phyloP scores from a whole-genome alignment of 1,140 invertebrate genomes.

The Copidosoma floridanum region DNA sequence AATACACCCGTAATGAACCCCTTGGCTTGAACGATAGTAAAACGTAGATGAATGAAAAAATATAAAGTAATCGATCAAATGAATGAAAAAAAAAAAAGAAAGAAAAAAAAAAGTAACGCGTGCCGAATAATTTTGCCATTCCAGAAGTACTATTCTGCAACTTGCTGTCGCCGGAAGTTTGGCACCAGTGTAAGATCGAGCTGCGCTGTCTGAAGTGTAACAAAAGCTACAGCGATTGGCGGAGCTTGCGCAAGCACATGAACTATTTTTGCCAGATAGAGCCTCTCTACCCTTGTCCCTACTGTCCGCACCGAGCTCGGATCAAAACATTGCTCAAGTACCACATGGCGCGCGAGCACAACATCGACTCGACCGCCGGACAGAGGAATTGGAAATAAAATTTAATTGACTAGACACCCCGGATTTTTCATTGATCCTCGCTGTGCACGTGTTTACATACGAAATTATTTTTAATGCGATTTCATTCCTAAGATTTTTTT shows the following conservation, averaged over 20 bases:
- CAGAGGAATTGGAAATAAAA: too few species aligned
- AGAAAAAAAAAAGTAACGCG: too few species aligned
- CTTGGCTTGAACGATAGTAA: too few species aligned
- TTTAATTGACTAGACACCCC: too few species aligned
- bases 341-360: constrained; percentile 37
- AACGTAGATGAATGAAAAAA: too few species aligned
- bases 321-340: constrained; percentile 39
- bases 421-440: too few species aligned
- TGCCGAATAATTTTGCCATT: constrained; percentile 6
- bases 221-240: constrained; percentile 45
- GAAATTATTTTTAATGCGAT: too few species aligned
- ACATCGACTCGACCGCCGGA: not conserved
- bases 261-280: constrained; percentile 57
- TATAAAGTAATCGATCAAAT: too few species aligned
- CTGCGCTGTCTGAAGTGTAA: constrained; percentile 41
- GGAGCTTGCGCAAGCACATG: constrained; percentile 52
- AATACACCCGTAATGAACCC: too few species aligned
- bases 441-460: too few species aligned
- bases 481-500: too few species aligned
- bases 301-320: constrained; percentile 47
- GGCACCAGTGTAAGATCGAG: constrained; percentile 40
- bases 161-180: constrained; percentile 38
- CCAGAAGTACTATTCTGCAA: constrained; percentile 38
- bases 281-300: constrained; percentile 52
- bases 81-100: too few species aligned